Evolutionary conservation across 2,888 invertebrate species (phyloP).

Genomic region (Nomada goodeniana): DNA sequence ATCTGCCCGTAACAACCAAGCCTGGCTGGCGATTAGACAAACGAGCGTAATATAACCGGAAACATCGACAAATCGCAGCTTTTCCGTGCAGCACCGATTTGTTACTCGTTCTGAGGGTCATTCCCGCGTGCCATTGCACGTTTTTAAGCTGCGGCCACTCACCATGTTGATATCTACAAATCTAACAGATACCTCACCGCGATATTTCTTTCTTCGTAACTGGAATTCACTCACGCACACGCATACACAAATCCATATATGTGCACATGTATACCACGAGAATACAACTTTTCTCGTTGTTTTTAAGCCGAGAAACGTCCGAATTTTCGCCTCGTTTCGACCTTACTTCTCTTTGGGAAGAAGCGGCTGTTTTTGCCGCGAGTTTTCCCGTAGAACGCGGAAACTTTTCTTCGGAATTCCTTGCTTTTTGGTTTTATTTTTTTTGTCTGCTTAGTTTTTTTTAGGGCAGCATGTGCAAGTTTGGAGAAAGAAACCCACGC

Average conservation of each 20-base stretch:
- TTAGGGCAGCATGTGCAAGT: not conserved
- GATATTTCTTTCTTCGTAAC: conserved; percentile 20
- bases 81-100: conserved; percentile 34
- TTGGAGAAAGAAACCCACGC: conserved; percentile 13
- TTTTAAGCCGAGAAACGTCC: too few species aligned
- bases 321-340: not conserved
- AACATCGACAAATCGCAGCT: conserved; percentile 51
- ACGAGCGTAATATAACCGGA: conserved; percentile 43
- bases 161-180: not conserved
- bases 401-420: not conserved
- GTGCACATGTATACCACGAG: too few species aligned
- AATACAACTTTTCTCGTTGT: too few species aligned
- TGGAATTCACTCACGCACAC: too few species aligned
- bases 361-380: not conserved
- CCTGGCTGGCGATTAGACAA: conserved; percentile 54
- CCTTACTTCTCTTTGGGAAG: not conserved
- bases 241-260: too few species aligned
- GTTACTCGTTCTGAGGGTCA: conserved; percentile 8
- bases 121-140: not conserved
- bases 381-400: not conserved
- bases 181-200: conserved; percentile 3
- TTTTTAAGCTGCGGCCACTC: too few species aligned
- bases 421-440: too few species aligned
- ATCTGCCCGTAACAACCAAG: conserved; percentile 51
- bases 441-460: not conserved